These are phyloP conservation scores for Prorops nasuta DNA, from an alignment of 1,140 invertebrate genomes.

Conservation along the genomic window DNA sequence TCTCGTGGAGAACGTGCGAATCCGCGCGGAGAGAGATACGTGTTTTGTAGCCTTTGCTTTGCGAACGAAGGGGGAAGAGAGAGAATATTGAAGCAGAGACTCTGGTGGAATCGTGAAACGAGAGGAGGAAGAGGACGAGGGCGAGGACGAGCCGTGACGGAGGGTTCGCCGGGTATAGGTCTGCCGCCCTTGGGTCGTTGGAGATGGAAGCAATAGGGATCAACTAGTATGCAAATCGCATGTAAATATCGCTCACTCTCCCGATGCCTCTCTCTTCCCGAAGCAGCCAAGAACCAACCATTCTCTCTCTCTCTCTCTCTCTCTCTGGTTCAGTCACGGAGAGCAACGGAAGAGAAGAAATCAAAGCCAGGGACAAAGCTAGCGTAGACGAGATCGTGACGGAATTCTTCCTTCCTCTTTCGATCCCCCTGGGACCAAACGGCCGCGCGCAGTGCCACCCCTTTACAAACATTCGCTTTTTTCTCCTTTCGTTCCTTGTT, in stretches of 20 bases:
- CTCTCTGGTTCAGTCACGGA: constrained; percentile 19
- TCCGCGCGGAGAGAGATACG: constrained; percentile 1
- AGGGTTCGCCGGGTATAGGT: constrained; percentile 37
- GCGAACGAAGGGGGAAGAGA: neutral
- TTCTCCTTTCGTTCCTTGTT: neutral
- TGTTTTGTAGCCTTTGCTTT: too few relatives aligned
- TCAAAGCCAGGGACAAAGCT: constrained; percentile 53
- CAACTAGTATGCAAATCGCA: constrained; percentile 60
- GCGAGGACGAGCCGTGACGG: constrained; percentile 40
- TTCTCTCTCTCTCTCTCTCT: constrained; percentile 26
- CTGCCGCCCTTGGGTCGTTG: constrained; percentile 49
- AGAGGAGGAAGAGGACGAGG: constrained; percentile 13
- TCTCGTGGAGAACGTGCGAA: constrained; percentile 19
- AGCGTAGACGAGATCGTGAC: constrained; percentile 46
- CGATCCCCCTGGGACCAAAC: constrained; percentile 12
- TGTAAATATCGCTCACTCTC: constrained; percentile 58
- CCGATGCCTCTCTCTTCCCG: too few relatives aligned
- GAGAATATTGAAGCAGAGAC: constrained; percentile 11
- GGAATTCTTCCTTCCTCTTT: constrained; percentile 38
- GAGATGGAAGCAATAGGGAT: constrained; percentile 59
- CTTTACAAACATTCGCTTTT: constrained; percentile 21
- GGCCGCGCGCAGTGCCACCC: constrained; percentile 8
- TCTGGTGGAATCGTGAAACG: constrained; percentile 2
- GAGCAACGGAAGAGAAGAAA: constrained; percentile 48
- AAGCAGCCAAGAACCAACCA: constrained; percentile 25